phyloP scores from a whole-genome alignment of 2,888 invertebrate genomes.

The Lasioglossum zephyrum region DNA sequence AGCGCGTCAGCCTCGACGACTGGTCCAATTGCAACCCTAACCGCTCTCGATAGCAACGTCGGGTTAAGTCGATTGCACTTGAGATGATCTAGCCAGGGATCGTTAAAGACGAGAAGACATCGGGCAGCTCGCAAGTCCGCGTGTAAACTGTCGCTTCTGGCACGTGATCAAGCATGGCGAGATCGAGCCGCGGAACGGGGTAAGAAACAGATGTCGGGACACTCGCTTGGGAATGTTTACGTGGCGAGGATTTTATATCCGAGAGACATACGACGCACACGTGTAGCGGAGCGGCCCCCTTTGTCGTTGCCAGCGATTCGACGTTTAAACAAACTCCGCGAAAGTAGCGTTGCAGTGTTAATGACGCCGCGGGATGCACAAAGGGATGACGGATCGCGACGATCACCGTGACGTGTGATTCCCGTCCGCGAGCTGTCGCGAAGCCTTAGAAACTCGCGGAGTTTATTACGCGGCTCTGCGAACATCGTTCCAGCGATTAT shows the following conservation, averaged over 20 bases:
- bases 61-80: slow-evolving; percentile 60
- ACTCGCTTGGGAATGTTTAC: slow-evolving; percentile 72
- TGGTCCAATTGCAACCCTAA: slow-evolving; percentile 25
- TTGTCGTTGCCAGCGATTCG: slow-evolving; percentile 62
- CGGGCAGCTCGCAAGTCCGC: background rate
- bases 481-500: background rate
- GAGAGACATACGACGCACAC: slow-evolving; percentile 70
- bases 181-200: slow-evolving; percentile 51
- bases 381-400: slow-evolving; percentile 67
- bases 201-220: slow-evolving; percentile 67
- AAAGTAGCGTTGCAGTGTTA: slow-evolving; percentile 57
- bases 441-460: background rate
- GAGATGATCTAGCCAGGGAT: slow-evolving; percentile 41
- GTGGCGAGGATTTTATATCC: slow-evolving; percentile 64
- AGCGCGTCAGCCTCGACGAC: slow-evolving; percentile 43
- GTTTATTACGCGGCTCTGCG: background rate
- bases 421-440: slow-evolving; percentile 6
- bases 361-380: slow-evolving; percentile 58
- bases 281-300: slow-evolving; percentile 56
- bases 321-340: slow-evolving; percentile 68
- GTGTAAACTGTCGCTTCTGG: slow-evolving; percentile 57
- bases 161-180: slow-evolving; percentile 63
- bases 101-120: slow-evolving; percentile 33
- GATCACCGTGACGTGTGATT: slow-evolving; percentile 59
- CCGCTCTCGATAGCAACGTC: slow-evolving; percentile 5